phyloP scores from a whole-genome alignment of 1,140 invertebrate genomes.

The Achroia grisella region DNA sequence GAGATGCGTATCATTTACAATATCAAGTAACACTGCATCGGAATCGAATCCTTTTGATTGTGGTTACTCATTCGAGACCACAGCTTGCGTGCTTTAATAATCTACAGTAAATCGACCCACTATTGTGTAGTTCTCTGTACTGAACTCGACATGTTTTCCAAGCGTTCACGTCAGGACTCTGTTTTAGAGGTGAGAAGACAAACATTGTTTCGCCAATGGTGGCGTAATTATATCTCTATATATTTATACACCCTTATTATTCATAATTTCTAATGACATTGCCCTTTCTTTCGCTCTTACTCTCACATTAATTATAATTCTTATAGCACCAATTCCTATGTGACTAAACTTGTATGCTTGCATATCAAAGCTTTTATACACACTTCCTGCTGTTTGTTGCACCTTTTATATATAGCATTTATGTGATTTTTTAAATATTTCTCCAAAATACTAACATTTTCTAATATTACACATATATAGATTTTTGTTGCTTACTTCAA shows the following conservation, averaged over 20 bases:
- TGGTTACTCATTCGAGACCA: constrained; percentile 32
- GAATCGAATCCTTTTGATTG: constrained; percentile 19
- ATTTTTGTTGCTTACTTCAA: constrained; percentile 29
- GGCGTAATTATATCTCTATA: no score
- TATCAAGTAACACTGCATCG: constrained; percentile 23
- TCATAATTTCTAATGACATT: no score
- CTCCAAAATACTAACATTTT: constrained; percentile 72
- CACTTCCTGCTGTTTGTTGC: constrained; percentile 31
- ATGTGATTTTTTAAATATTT: constrained; percentile 30
- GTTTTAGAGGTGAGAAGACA: constrained; percentile 51
- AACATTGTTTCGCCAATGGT: no score
- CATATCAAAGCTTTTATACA: constrained; percentile 34
- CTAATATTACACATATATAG: constrained; percentile 30
- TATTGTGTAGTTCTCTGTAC: constrained; percentile 32
- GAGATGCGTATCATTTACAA: constrained; percentile 21
- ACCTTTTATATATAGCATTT: constrained; percentile 26
- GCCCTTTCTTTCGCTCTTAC: no score
- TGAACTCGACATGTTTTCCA: constrained; percentile 62
- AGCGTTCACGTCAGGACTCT: constrained; percentile 51
- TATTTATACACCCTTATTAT: no score
- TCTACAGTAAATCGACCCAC: constrained; percentile 50
- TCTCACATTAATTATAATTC: no score
- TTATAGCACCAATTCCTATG: constrained; percentile 7
- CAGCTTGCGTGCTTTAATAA: constrained; percentile 25
- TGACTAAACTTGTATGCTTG: constrained; percentile 35